Evolutionary conservation across 2,888 invertebrate genomes (phyloP).

Genomic region (Camponotus fellah): DNA sequence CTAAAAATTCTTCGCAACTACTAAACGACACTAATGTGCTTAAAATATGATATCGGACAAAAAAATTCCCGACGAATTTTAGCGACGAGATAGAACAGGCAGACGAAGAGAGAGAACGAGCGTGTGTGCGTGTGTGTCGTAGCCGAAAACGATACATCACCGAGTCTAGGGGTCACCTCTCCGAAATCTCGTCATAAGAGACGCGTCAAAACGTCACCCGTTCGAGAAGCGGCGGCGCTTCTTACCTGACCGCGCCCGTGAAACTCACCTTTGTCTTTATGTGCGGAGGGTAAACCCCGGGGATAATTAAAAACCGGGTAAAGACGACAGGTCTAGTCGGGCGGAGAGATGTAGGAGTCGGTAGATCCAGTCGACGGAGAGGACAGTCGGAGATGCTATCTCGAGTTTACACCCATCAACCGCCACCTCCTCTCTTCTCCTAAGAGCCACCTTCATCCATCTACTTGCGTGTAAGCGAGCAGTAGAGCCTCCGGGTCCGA

Average conservation of each 20-base stretch:
- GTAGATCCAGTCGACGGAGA: constrained; percentile 68
- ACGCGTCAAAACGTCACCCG: constrained; percentile 73
- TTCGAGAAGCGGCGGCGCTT: constrained; percentile 51
- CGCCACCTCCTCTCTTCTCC: constrained; percentile 76
- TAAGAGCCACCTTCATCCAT: constrained; percentile 74
- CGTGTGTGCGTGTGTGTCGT: background rate
- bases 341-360: constrained; percentile 70
- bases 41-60: background rate
- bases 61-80: constrained; percentile 2
- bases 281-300: constrained; percentile 60
- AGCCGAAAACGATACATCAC: constrained; percentile 46
- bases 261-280: constrained; percentile 78
- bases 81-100: background rate
- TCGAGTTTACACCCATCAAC: constrained; percentile 84
- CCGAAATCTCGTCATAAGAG: constrained; percentile 44
- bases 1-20: background rate
- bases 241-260: constrained; percentile 70
- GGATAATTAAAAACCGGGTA: constrained; percentile 82
- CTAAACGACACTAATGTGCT: background rate
- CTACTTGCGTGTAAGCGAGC: constrained; percentile 73
- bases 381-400: constrained; percentile 81
- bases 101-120: background rate
- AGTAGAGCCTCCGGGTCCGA: constrained; percentile 58
- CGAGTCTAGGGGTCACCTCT: constrained; percentile 2
- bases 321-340: constrained; percentile 61